These are phyloP conservation scores for Eupithecia subumbrata DNA, from an alignment of 2,888 invertebrate species.

Conservation along the genomic window DNA sequence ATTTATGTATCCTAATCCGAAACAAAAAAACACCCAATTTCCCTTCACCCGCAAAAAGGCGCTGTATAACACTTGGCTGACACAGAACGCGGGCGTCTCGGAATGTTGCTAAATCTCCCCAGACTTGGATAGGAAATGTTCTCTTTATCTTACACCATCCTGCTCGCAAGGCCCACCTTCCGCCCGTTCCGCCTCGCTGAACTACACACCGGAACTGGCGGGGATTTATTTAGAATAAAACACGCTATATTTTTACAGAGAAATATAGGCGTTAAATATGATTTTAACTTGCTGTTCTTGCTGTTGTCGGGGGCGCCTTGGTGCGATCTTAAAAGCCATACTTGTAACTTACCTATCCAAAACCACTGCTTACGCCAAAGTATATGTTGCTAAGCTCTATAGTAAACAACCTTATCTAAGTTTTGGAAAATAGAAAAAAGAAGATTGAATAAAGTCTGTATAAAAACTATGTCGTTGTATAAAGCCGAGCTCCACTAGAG, in stretches of 20 bases:
- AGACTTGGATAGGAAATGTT: constrained; percentile 82
- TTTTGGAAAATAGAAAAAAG: neutral
- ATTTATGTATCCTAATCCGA: constrained; percentile 14
- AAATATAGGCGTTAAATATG: constrained; percentile 42
- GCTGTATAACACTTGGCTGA: constrained; percentile 60
- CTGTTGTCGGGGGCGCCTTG: neutral
- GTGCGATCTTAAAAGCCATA: neutral
- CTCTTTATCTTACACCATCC: constrained; percentile 83
- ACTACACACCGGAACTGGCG: constrained; percentile 72
- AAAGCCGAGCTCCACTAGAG: neutral
- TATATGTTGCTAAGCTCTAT: neutral
- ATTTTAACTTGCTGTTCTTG: constrained; percentile 28
- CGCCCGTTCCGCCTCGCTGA: constrained; percentile 72
- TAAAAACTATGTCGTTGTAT: neutral
- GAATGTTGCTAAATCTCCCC: constrained; percentile 79
- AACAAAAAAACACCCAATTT: constrained; percentile 37
- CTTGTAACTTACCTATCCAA: neutral
- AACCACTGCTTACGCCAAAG: neutral
- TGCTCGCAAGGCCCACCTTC: constrained; percentile 78
- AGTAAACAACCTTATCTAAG: neutral
- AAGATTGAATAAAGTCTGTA: neutral
- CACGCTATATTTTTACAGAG: constrained; percentile 54
- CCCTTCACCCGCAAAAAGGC: constrained; percentile 37
- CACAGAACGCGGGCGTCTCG: constrained; percentile 62
- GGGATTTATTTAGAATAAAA: constrained; percentile 75